phyloP scores from a whole-genome alignment of 1,140 invertebrate genomes.

The Monochamus saltuarius region DNA sequence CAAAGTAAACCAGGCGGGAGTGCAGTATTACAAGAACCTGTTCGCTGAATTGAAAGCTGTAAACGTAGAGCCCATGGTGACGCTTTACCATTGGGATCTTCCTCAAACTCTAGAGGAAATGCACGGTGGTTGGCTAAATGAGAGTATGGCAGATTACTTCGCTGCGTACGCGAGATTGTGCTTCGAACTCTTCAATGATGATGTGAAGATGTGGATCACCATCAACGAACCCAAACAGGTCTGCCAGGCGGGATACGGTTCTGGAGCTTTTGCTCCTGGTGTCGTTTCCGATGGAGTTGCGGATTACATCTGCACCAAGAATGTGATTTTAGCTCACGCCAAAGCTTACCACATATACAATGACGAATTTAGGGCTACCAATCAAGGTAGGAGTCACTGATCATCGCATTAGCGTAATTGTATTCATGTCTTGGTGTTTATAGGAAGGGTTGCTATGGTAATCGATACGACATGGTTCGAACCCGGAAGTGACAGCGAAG shows the following conservation, averaged over 20 bases:
- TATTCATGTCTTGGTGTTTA: too few species aligned
- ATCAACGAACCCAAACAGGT: conserved; percentile 72
- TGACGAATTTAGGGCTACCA: conserved; percentile 34
- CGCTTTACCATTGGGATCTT: conserved; percentile 71
- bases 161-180: conserved; percentile 60
- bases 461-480: too few species aligned
- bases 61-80: conserved; percentile 59
- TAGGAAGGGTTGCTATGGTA: too few species aligned
- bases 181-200: conserved; percentile 60
- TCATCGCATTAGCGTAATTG: too few species aligned
- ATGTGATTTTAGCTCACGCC: conserved; percentile 33
- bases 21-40: conserved; percentile 59
- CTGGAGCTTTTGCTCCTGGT: conserved; percentile 24
- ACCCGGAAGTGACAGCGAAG: too few species aligned
- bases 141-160: conserved; percentile 59
- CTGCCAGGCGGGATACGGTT: not conserved
- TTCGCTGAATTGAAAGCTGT: not conserved
- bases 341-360: conserved; percentile 35
- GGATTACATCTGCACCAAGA: conserved; percentile 37
- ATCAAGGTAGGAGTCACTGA: too few species aligned
- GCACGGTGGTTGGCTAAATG: conserved; percentile 64
- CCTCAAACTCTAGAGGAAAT: conserved; percentile 63
- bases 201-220: conserved; percentile 66
- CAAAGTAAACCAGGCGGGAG: conserved; percentile 55
- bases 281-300: conserved; percentile 34